Base-by-base conservation (phyloP, 2,888 invertebrate genomes). In the Rotaria socialis region DNA sequence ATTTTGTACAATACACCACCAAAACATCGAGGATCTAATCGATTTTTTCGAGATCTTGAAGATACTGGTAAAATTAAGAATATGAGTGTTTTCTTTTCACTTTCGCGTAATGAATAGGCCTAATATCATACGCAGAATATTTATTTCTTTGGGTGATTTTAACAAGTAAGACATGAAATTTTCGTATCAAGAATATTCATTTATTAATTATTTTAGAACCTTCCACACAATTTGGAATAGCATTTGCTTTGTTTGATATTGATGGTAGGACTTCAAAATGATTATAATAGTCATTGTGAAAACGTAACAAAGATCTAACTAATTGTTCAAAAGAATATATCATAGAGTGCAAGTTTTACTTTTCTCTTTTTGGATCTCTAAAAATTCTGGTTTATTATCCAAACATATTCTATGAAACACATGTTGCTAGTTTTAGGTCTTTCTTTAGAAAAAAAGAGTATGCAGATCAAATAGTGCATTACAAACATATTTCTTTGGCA, bases 201-300 rank as follows among this genome's bases (percentile, higher is more conserved):
- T 50, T 22, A 87, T 7, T 22, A 0, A 87, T 89, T 88, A 87
- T 94, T 94, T 87, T 92, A 98, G 97, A 98, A 91, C 97, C 98
- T 0, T 95, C 95, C 89, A 95, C 96, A 67, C 97, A 97, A 86
- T 99, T 99, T 92, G 94, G 94, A 88, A 97, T 99, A 90, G 98
- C 98, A 3, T 99, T 99, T 93, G 96, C 97, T 92, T 98, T 99
- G 97, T 98, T 99, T 91, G 98, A 99, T 92, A 96, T 96, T 8
- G 97, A 98, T 91, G 97, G 97, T 56, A 58, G 58, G 80, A 7
- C 5, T 50, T 50, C 1, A 50, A 50, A 50, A 50, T 50, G 35
- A 35, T 35, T 35, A 35, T 35, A 35, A 35, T 35, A 35, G 2
- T 35, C 35, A 35, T 2, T 35, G 35, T 35, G 35, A 35, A 35